Evolutionary conservation across 2,113 vertebrate genomes (phyloP), one percentile per base, ranked within the genome.

Genomic region (Ceyx cyanopectus): DNA sequence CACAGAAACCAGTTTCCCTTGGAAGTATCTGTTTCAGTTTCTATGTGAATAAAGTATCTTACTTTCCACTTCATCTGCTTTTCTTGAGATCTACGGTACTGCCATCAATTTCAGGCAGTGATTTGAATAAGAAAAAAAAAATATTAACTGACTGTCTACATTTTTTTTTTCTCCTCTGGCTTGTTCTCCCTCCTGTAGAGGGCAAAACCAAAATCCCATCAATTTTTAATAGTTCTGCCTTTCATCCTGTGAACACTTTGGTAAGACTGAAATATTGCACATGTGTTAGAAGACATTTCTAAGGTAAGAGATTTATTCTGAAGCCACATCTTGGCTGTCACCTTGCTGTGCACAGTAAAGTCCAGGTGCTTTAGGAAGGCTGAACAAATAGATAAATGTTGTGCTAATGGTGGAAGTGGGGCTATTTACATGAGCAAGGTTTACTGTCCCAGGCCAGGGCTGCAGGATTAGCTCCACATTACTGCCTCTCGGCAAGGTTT

Each of bases 401-500:
- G 41, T 54, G 51, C 30, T 57, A 63, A 2, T 48, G 37, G 18
- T 66, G 34, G 61, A 70, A 86, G 10, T 16, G 34, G 51, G 26
- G n/a, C 15, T 43, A 12, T 34, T 73, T 57, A 17, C 53, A 20
- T 0, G 2, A 58, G 45, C 17, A 12, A 30, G 69, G n/a, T 32
- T 79, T 79, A 24, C 29, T 57, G 43, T 75, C 66, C 53, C 2
- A 8, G 68, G 80, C 40, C 57, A 68, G 62, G 69, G 40, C 61
- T 68, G 48, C 34, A 72, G 85, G 83, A 92, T 77, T 81, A 60
- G 60, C 37, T 79, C n/a, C 41, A 41, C 11, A 2, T 50, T 72
- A 7, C 9, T 88, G 69, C 80, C 84, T 57, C 77, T 61, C 1
- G 1, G 92, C 70, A 84, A 79, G 80, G 74, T 92, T 87, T 89